Conservation (phyloP, 2,113 vertebrate genomes). For the Baryphthengus martii region DNA sequence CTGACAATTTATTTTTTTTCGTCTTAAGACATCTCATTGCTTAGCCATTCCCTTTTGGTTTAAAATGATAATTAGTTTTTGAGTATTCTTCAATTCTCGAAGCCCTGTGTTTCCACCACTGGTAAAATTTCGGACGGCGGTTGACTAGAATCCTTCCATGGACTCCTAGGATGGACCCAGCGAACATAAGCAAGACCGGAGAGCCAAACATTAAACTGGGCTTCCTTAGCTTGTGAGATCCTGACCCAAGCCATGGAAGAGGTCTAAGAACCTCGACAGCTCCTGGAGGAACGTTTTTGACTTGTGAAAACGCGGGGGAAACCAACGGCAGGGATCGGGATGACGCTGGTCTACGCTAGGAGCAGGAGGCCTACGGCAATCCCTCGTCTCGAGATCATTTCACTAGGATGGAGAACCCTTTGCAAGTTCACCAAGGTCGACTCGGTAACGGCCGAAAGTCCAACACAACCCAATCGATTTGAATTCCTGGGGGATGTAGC, state of each 20-base stretch:
- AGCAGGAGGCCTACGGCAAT: not conserved
- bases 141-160: not conserved
- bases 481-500: not conserved
- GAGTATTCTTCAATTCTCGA: not conserved
- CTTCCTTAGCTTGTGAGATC: not conserved
- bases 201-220: not conserved
- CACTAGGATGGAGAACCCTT: not conserved
- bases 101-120: not conserved
- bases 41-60: not conserved
- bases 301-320: not conserved
- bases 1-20: not conserved
- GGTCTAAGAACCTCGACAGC: not conserved
- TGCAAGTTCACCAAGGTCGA: accelerated
- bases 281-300: not conserved
- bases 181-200: accelerated
- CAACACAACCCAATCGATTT: not conserved
- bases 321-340: not conserved
- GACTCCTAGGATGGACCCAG: not conserved
- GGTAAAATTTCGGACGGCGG: not conserved
- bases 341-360: not conserved
- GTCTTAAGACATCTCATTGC: not conserved
- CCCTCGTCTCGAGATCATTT: not conserved
- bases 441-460: not conserved
- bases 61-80: not conserved
- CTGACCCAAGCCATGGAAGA: not conserved